Conservation (phyloP, 2,113 vertebrate genomes). For the Podocnemis expansa region DNA sequence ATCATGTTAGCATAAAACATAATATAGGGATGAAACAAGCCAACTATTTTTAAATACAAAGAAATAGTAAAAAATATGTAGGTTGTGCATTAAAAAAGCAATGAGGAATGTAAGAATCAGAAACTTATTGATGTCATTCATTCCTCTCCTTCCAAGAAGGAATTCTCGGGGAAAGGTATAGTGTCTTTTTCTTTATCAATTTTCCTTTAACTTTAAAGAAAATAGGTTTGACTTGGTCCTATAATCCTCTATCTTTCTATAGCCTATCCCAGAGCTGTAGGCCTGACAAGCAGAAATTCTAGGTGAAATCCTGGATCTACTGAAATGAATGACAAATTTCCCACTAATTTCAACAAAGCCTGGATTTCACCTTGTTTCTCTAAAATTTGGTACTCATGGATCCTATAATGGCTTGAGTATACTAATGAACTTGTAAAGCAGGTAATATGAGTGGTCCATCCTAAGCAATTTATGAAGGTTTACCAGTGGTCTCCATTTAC, state of each 20-base stretch:
- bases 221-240: not conserved
- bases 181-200: not conserved
- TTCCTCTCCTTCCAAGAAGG: not conserved
- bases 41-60: not conserved
- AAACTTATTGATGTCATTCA: not conserved
- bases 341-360: not conserved
- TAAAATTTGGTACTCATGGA: too few relatives aligned
- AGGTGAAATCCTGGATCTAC: not conserved
- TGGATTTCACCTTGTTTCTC: not conserved
- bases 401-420: too few relatives aligned
- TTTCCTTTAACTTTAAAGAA: not conserved
- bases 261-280: not conserved
- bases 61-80: not conserved
- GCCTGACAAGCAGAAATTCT: accelerated
- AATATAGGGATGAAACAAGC: not conserved
- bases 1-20: not conserved
- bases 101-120: not conserved
- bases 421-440: too few relatives aligned
- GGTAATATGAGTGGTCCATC: too few relatives aligned
- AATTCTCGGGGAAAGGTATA: not conserved
- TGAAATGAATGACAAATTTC: not conserved
- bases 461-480: too few relatives aligned
- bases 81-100: not conserved
- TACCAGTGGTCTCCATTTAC: too few relatives aligned
- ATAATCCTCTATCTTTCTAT: not conserved